Percentiles rank a stretch among this genome's conserved stretches.
Conservation (phyloP, 92 coral and sea anemone species). For the Nematostella vectensis region DNA sequence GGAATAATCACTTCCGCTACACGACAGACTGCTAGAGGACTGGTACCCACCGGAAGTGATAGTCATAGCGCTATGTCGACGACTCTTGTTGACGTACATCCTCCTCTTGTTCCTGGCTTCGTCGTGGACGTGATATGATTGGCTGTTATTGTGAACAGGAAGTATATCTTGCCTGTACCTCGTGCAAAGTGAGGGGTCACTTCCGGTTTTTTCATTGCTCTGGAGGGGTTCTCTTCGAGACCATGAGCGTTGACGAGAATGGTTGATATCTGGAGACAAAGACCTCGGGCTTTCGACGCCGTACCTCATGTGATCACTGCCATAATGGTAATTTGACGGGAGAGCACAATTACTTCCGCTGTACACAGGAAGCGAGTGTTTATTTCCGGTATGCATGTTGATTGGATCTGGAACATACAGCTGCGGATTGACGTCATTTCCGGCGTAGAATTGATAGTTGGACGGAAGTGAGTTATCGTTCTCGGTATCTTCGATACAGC, state of each 20-base stretch:
- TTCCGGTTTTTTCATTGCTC: constrained; percentile 6
- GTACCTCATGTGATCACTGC: not conserved
- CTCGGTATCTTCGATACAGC: not conserved
- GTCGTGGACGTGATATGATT: not conserved
- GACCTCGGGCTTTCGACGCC: not conserved
- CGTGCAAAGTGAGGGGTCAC: constrained; percentile 12
- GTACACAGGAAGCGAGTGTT: not conserved
- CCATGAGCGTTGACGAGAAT: constrained; percentile 15
- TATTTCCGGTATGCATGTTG: constrained; percentile 8
- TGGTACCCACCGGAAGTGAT: not conserved
- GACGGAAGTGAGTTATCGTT: constrained; percentile 14
- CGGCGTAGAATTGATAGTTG: too few relatives aligned
- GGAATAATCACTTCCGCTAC: constrained; percentile 37
- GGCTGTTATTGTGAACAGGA: not conserved
- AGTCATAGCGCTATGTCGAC: not conserved
- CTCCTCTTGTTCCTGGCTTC: not conserved
- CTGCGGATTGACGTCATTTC: too few relatives aligned
- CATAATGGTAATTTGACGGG: too few relatives aligned
- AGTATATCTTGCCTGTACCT: not conserved
- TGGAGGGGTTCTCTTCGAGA: constrained; percentile 4
- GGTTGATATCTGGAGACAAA: not conserved
- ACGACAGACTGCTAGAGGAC: constrained; percentile 4
- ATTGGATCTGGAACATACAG: too few relatives aligned
- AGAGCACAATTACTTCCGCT: not conserved
- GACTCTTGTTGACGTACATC: not conserved